Base-by-base conservation (phyloP, 2,888 invertebrate species). In the Nemoura dubitans region DNA sequence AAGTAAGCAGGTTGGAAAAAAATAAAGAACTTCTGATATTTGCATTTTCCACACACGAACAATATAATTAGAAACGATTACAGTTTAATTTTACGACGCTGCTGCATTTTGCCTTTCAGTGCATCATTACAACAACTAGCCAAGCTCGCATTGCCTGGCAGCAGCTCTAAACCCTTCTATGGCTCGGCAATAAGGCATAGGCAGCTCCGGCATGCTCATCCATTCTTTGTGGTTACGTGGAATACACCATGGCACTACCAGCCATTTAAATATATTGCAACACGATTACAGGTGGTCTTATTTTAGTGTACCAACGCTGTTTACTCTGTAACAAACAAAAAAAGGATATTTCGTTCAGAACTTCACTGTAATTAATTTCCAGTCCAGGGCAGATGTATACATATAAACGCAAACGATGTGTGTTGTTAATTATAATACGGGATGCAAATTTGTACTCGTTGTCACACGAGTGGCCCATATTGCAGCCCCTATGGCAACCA, bases 31-130 rank as follows among this genome's bases (percentile, higher is more conserved):
- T 59, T 14, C 14, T 59, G 59, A 59, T 59, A 59, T 59, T 59
- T 59, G 59, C 59, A 59, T 59, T 59, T 59, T 59, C 59, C 59
- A 59, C 59, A 59, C 59, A 59, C 59, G 59, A 59, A 59, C 59
- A 59, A 59, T 59, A 59, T 59, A 59, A 59, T 59, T 59, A 59
- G 59, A 59, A 59, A 59, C 59, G 59, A 59, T 59, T 59, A 59
- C 59, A 59, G 59, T 59, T 59, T 59, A 59, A 59, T 59, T 59
- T 59, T 59, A 59, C 59, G 59, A 21, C 59, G 59, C 59, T 59
- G 59, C 59, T 59, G 59, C 59, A 59, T 59, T 59, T 59, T 59
- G 59, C 59, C 59, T 59, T 59, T 59, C 59, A 59, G 59, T 59
- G 59, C 59, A 59, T 59, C 59, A 59, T 59, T 59, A 59, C 36